Evolutionary conservation across 2,797 vertebrate species (phyloP), one percentile per base, ranked within the genome.

Genomic region (Sandelia bainsii): DNA sequence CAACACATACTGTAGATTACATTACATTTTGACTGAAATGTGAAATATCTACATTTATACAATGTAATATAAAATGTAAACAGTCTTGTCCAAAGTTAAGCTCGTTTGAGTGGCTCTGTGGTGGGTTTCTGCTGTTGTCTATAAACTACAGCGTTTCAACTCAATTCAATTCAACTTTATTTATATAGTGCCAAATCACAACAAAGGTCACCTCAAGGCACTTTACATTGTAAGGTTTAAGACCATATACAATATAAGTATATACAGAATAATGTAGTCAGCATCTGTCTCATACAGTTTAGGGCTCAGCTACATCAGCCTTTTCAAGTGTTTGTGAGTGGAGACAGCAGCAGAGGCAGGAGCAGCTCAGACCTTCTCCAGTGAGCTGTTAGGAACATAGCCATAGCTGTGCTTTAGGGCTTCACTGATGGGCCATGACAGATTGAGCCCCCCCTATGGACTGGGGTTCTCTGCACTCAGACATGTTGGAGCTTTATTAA

Each of bases 401-500:
- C 72, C 75, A 58, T 80, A 8, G 22, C 60, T 65, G 58, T 72
- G 79, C 69, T 91, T 82, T 81, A 85, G 51, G 59, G 75, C 77
- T 60, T 65, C 56, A 64, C 75, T 85, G 84, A 89, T 83, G 64
- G 59, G 70, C 72, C 74, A 51, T 88, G 88, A 91, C 91, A 87
- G 87, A 84, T 87, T 88, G 77, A 89, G 79, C 71, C 77, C 52
- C 79, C 65, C 61, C 32, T 45, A 68, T 81, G 86, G 85, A 49
- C 11, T 34, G 58, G 79, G 75, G 73, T 87, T 82, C 83, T 69
- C 75, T 57, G 59, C 80, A 83, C 69, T 69, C 80, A 77, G 81
- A 86, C 82, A 82, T 1, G 46, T 61, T 75, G 72, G 75, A 88
- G 84, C 77, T 85, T 89, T 87, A 88, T 85, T 81, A 73, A 83